phyloP scores from a whole-genome alignment of 2,888 invertebrate species.

The Diarsia dahlii region DNA sequence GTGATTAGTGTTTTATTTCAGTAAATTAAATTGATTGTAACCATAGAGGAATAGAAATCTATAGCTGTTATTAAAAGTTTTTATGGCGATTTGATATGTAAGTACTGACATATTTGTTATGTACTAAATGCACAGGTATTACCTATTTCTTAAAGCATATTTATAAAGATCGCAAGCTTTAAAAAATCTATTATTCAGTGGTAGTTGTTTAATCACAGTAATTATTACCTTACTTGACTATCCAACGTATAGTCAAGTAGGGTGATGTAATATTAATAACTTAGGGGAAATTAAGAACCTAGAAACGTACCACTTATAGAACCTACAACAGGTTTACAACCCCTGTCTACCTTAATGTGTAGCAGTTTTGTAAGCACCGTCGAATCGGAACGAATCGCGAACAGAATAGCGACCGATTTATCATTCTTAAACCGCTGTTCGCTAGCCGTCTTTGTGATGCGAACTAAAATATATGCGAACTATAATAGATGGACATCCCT shows the following conservation, averaged over 20 bases:
- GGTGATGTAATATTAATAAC: too few relatives aligned
- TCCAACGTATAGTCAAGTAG: too few relatives aligned
- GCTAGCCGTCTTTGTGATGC: conserved; percentile 80
- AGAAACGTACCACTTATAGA: neutral
- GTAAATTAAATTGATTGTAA: too few relatives aligned
- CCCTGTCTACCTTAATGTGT: conserved; percentile 76
- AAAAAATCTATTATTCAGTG: too few relatives aligned
- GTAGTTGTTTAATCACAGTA: too few relatives aligned
- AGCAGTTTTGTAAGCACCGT: conserved; percentile 83
- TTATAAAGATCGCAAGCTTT: neutral
- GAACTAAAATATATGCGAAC: too few relatives aligned
- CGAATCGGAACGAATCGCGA: conserved; percentile 87
- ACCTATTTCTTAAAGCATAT: neutral
- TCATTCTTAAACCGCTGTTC: conserved; percentile 88
- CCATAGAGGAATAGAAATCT: rapidly evolving
- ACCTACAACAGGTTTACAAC: conserved; percentile 53
- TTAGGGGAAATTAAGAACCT: neutral
- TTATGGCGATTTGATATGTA: neutral
- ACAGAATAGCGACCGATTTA: conserved; percentile 86
- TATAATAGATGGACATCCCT: conserved; percentile 87
- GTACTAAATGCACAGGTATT: neutral
- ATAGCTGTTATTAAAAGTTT: too few relatives aligned
- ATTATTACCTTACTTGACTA: neutral
- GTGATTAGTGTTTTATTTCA: neutral
- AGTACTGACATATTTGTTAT: neutral